A percentile compares a stretch with the other conserved stretches of the same genome.
Conservation (phyloP, 2,888 invertebrate genomes). For the Lamellibrachia satsuma region DNA sequence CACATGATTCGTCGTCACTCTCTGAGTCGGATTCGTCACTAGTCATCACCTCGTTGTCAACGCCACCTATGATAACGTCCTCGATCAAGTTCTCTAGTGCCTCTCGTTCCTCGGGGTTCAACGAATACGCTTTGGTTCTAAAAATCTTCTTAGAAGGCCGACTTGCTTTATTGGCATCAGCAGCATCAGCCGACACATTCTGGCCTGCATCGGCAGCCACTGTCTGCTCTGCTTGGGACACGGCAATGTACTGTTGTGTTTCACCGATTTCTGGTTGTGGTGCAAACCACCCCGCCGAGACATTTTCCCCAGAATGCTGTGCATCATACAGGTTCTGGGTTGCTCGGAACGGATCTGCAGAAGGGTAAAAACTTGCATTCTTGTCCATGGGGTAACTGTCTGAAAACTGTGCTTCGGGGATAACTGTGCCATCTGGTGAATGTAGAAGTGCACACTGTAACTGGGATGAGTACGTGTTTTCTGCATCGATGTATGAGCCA, state of each 20-base stretch:
- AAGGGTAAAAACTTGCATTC: slow-evolving; percentile 17
- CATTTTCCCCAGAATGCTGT: background rate
- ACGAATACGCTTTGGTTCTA: slow-evolving; percentile 29
- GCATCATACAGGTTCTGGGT: background rate
- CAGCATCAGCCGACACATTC: background rate
- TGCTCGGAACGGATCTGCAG: background rate
- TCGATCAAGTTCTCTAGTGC: slow-evolving; percentile 46
- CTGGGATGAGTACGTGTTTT: background rate
- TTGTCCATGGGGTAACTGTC: background rate
- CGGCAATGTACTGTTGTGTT: background rate
- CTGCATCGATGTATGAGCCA: background rate
- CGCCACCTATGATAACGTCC: slow-evolving; percentile 44
- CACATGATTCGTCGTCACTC: slow-evolving; percentile 24
- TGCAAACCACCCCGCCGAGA: background rate
- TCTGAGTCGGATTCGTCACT: slow-evolving; percentile 34
- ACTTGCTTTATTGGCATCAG: slow-evolving; percentile 14
- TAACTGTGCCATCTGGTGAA: background rate
- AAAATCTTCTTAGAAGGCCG: background rate
- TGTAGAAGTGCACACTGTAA: background rate
- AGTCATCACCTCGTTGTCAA: slow-evolving; percentile 41
- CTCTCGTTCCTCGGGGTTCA: slow-evolving; percentile 45
- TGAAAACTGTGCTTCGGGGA: background rate
- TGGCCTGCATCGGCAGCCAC: background rate
- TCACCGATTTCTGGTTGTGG: background rate
- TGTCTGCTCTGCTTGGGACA: background rate